phyloP scores from a whole-genome alignment of 2,113 vertebrate genomes.

The Xiphophorus hellerii region DNA sequence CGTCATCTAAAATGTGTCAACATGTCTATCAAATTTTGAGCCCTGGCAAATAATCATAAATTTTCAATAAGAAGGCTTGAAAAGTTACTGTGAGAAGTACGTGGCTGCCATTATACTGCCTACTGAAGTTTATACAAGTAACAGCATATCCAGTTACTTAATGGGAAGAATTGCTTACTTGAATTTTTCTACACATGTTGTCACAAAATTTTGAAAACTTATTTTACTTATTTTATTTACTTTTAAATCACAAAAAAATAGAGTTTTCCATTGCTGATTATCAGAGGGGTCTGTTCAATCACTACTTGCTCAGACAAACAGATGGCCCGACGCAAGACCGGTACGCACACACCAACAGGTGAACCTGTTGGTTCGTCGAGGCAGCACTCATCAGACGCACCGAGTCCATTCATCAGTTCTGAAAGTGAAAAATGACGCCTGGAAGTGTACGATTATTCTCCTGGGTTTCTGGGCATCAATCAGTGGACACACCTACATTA shows the following conservation, averaged over 20 bases:
- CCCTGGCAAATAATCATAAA: not conserved
- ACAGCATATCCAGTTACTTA: too few species aligned
- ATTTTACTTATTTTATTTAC: too few species aligned
- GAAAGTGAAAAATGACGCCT: constrained; percentile 77
- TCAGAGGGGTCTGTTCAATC: constrained; percentile 45
- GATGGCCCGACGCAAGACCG: constrained; percentile 38
- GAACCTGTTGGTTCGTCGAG: constrained; percentile 62
- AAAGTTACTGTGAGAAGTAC: not conserved
- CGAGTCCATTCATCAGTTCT: constrained; percentile 65
- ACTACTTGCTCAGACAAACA: constrained; percentile 46
- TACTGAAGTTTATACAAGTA: not conserved
- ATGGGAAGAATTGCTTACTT: too few species aligned
- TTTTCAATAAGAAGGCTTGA: not conserved
- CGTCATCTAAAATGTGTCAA: not conserved
- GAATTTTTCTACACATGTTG: too few species aligned
- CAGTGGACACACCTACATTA: constrained; percentile 60
- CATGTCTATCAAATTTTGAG: not conserved
- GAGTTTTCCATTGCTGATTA: not conserved
- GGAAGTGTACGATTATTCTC: constrained; percentile 79
- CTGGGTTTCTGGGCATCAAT: constrained; percentile 67
- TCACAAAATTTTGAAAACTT: too few species aligned
- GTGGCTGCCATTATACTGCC: not conserved
- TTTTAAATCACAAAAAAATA: too few species aligned
- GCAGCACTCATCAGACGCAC: constrained; percentile 67
- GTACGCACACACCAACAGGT: constrained; percentile 34